Conservation (phyloP, 1,140 invertebrate species). For the Zaprionus lachaisei region DNA sequence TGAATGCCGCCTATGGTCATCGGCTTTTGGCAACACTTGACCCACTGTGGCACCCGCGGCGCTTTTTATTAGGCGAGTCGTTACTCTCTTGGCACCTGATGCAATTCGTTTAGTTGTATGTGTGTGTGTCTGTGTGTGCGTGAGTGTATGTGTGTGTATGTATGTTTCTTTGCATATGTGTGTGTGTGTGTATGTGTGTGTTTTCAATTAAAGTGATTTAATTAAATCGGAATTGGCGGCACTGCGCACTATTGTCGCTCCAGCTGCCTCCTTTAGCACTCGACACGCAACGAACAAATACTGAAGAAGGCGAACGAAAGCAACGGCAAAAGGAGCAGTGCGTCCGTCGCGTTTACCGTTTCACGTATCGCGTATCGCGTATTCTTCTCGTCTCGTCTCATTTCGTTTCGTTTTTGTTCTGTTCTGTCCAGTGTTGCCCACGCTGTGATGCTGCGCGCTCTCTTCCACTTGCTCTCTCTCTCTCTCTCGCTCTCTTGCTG, state of each 20-base stretch:
- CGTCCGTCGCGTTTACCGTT: constrained; percentile 14
- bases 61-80: constrained; percentile 18
- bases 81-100: constrained; percentile 39
- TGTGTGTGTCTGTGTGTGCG: constrained; percentile 20
- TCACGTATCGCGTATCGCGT: background rate
- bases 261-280: constrained; percentile 46
- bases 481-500: constrained; percentile 32
- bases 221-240: constrained; percentile 51
- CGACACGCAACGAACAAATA: constrained; percentile 72
- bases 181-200: constrained; percentile 22
- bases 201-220: constrained; percentile 53
- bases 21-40: constrained; percentile 38
- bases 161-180: constrained; percentile 12
- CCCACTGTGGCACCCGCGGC: constrained; percentile 24
- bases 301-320: constrained; percentile 61
- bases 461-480: background rate
- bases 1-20: constrained; percentile 35
- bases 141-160: constrained; percentile 15
- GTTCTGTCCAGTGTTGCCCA: background rate
- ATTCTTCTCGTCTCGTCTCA: background rate
- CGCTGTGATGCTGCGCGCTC: constrained; percentile 61
- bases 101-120: constrained; percentile 24
- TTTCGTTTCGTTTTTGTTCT: constrained; percentile 9
- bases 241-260: constrained; percentile 19
- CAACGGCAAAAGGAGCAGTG: constrained; percentile 37